Evolutionary conservation across 2,888 invertebrate species (phyloP).

Genomic region (Melanchra persicariae): DNA sequence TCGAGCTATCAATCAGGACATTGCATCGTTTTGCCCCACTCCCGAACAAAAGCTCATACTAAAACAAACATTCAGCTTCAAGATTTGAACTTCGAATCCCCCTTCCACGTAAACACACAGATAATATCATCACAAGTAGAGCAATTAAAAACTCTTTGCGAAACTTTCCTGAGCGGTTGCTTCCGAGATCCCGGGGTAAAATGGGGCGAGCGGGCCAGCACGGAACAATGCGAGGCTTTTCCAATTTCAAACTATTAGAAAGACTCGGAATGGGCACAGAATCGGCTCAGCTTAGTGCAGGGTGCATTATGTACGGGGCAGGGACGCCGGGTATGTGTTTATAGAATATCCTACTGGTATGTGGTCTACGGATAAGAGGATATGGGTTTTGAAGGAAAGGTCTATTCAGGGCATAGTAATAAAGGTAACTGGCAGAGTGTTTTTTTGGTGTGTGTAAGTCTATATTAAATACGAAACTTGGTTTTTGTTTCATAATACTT

Average conservation of each 20-base stretch:
- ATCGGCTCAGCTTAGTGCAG: constrained; percentile 21
- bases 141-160: constrained; percentile 59
- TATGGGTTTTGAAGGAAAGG: constrained; percentile 6
- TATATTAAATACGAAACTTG: no score
- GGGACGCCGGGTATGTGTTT: not conserved
- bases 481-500: no score
- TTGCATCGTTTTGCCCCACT: not conserved
- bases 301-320: constrained; percentile 12
- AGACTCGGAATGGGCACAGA: constrained; percentile 49
- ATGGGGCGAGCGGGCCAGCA: constrained; percentile 39
- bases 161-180: constrained; percentile 40
- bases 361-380: not conserved
- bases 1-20: not conserved
- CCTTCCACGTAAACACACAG: constrained; percentile 27
- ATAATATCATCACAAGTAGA: constrained; percentile 47
- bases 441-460: no score
- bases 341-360: not conserved
- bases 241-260: constrained; percentile 67
- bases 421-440: not conserved
- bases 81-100: not conserved
- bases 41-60: not conserved
- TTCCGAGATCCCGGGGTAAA: constrained; percentile 51
- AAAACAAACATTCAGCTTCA: not conserved
- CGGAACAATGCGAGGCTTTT: constrained; percentile 64
- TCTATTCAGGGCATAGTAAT: not conserved